phyloP scores from a whole-genome alignment of 2,888 invertebrate species.

The Crossocerus cetratus region DNA sequence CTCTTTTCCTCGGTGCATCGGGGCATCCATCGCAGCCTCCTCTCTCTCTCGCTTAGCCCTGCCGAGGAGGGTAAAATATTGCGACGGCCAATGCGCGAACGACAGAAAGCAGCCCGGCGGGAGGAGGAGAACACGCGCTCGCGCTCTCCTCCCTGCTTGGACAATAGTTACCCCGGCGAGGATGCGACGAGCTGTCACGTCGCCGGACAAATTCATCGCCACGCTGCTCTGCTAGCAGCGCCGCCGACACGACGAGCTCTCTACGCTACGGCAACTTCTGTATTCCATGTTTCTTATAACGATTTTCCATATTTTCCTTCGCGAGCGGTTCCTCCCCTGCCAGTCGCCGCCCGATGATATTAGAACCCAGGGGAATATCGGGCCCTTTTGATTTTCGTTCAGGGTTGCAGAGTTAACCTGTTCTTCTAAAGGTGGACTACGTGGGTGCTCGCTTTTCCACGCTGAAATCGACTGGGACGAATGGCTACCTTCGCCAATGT shows the following conservation, averaged over 20 bases:
- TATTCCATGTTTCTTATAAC: slow-evolving; percentile 54
- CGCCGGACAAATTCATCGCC: slow-evolving; percentile 46
- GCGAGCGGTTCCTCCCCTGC: no score
- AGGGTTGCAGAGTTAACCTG: no score
- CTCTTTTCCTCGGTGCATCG: not conserved
- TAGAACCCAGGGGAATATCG: no score
- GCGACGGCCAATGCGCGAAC: slow-evolving; percentile 44
- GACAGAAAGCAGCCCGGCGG: slow-evolving; percentile 39
- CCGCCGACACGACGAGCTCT: not conserved
- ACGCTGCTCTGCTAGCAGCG: slow-evolving; percentile 13
- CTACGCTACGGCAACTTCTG: slow-evolving; percentile 22
- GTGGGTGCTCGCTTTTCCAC: not conserved
- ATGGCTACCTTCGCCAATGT: no score
- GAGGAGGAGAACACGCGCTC: slow-evolving; percentile 28
- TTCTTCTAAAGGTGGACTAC: not conserved
- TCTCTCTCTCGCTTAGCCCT: slow-evolving; percentile 2
- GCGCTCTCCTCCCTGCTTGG: no score
- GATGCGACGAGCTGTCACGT: slow-evolving; percentile 18
- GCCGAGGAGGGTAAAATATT: slow-evolving; percentile 51
- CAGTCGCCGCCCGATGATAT: no score
- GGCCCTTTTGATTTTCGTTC: no score
- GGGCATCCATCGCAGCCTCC: slow-evolving; percentile 11
- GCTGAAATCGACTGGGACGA: no score
- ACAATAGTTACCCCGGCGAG: slow-evolving; percentile 44
- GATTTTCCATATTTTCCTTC: slow-evolving; percentile 58